Conservation (phyloP, 2,797 vertebrate genomes). For the Anas acuta region DNA sequence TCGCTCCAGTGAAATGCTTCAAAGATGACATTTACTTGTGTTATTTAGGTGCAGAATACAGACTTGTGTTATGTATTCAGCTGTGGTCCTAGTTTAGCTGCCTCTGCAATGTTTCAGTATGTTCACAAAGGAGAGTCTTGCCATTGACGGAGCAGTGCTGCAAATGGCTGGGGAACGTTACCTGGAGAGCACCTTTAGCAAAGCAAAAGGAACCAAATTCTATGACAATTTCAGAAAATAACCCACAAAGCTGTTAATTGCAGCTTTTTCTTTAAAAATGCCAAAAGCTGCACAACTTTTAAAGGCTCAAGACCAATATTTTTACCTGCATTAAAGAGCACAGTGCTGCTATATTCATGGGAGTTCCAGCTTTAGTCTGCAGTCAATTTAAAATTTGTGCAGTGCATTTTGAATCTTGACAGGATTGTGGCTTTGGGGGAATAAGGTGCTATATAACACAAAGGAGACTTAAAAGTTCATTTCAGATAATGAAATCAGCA, state of each 20-base stretch:
- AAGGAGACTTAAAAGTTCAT: neutral
- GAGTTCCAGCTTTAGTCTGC: neutral
- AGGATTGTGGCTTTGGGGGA: neutral
- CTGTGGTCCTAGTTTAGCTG: neutral
- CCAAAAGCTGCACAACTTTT: neutral
- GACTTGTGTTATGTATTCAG: neutral
- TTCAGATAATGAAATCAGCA: slow-evolving; percentile 19
- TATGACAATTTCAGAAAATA: neutral
- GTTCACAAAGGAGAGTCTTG: neutral
- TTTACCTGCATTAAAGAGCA: neutral
- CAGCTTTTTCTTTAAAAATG: neutral
- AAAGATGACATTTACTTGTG: neutral
- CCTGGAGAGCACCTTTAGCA: neutral
- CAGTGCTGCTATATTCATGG: neutral
- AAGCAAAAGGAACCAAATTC: neutral
- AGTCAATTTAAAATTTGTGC: neutral
- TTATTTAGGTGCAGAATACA: neutral
- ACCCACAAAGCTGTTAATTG: neutral
- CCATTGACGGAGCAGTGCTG: neutral
- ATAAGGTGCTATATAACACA: neutral
- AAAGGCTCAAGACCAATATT: neutral
- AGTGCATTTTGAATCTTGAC: neutral
- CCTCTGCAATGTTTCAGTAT: neutral
- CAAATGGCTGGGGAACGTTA: neutral
- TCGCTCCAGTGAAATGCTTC: neutral